Conservation (phyloP, 1,140 invertebrate genomes). For the Diplogasteroides magnus region DNA sequence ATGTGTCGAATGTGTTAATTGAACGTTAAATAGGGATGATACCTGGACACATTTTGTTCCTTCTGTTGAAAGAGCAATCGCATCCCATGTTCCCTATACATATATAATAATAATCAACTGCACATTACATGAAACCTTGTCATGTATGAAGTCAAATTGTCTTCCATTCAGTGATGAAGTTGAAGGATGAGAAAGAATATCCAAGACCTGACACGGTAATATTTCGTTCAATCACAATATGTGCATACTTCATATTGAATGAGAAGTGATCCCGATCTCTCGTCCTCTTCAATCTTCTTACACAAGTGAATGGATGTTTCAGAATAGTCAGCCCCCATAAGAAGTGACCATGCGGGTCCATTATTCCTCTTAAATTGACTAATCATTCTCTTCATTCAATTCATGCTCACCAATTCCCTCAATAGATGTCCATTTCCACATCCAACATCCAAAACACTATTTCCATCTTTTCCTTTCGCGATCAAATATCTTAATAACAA, state of each 20-base stretch:
- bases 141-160: not conserved
- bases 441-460: conserved; percentile 64
- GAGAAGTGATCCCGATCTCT: conserved; percentile 8
- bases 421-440: conserved; percentile 85
- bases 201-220: conserved; percentile 20
- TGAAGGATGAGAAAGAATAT: conserved; percentile 37
- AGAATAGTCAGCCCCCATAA: conserved; percentile 15
- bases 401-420: conserved; percentile 64
- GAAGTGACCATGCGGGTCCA: not conserved
- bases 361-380: not conserved
- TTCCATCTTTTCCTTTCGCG: conserved; percentile 33
- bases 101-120: too few relatives aligned
- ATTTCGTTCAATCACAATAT: conserved; percentile 58
- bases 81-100: conserved; percentile 83
- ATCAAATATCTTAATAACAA: conserved; percentile 4
- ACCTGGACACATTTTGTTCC: not conserved
- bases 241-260: not conserved
- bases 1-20: too few relatives aligned
- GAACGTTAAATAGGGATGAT: conserved; percentile 5
- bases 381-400: not conserved
- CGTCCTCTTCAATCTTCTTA: conserved; percentile 15
- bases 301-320: conserved; percentile 11
- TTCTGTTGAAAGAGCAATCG: conserved; percentile 73
- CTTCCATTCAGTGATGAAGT: conserved; percentile 44
- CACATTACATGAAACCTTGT: too few relatives aligned